phyloP scores from a whole-genome alignment of 2,113 vertebrate species.

The Bufo gargarizans region DNA sequence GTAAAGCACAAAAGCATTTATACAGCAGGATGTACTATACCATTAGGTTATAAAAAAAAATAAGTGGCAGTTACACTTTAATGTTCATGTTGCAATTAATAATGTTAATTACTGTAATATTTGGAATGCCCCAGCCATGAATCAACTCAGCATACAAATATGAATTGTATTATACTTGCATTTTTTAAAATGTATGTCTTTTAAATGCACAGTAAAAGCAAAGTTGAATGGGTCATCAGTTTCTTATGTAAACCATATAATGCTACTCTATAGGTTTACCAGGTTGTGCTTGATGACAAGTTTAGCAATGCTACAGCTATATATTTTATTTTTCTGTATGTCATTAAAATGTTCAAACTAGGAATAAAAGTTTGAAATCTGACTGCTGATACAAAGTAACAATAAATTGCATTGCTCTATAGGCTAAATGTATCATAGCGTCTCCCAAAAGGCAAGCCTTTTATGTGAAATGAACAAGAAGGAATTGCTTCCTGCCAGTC shows the following conservation, averaged over 20 bases:
- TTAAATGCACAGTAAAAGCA: background rate
- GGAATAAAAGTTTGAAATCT: background rate
- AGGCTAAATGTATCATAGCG: background rate
- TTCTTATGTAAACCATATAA: background rate
- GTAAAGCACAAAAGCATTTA: too few species aligned
- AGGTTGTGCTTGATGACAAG: background rate
- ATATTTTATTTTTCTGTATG: background rate
- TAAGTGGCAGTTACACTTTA: too few species aligned
- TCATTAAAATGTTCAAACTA: background rate
- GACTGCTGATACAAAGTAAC: background rate
- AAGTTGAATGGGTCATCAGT: background rate
- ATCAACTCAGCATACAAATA: too few species aligned
- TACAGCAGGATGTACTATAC: too few species aligned
- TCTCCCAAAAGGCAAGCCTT: background rate
- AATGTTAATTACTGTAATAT: too few species aligned
- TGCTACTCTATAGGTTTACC: background rate
- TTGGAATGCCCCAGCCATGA: too few species aligned
- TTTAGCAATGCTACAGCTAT: background rate
- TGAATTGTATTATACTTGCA: too few species aligned
- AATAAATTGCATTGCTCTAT: background rate
- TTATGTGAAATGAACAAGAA: background rate
- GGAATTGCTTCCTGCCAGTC: slow-evolving; percentile 12
- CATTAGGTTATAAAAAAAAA: too few species aligned
- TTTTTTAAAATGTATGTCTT: background rate
- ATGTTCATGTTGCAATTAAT: too few species aligned